phyloP scores from a whole-genome alignment of 2,113 vertebrate species.

The Lutjanus erythropterus region DNA sequence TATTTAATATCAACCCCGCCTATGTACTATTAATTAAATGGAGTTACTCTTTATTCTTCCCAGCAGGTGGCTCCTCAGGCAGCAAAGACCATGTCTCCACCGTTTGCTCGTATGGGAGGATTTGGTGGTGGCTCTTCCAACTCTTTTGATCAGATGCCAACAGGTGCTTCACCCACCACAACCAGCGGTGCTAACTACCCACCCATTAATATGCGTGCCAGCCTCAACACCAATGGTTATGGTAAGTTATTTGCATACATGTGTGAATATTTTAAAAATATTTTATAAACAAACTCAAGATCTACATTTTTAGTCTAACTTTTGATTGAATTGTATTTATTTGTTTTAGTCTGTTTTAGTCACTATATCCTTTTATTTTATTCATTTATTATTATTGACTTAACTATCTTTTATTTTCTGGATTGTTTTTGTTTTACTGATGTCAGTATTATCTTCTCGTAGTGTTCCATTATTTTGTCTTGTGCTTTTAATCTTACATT shows the following conservation, averaged over 20 bases:
- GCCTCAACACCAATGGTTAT: slow-evolving; percentile 76
- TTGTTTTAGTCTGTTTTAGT: too few relatives aligned
- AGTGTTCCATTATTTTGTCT: too few relatives aligned
- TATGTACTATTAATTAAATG: neutral
- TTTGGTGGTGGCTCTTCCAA: slow-evolving; percentile 77
- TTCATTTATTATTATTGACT: too few relatives aligned
- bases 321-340: too few relatives aligned
- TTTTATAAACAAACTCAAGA: too few relatives aligned
- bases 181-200: slow-evolving; percentile 75
- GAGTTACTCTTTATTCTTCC: slow-evolving; percentile 6
- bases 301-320: too few relatives aligned
- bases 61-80: slow-evolving; percentile 81
- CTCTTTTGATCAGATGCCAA: slow-evolving; percentile 82
- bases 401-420: too few relatives aligned
- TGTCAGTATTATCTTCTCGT: too few relatives aligned
- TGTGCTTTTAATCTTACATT: too few relatives aligned
- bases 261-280: too few relatives aligned
- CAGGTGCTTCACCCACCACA: slow-evolving; percentile 74
- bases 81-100: slow-evolving; percentile 82
- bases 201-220: slow-evolving; percentile 73
- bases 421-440: too few relatives aligned
- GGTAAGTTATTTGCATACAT: slow-evolving; percentile 65
- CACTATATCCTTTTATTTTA: too few relatives aligned
- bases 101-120: slow-evolving; percentile 79
- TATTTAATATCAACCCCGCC: neutral